Conservation (phyloP, 2,888 invertebrate genomes). For the Trichogramma evanescens region DNA sequence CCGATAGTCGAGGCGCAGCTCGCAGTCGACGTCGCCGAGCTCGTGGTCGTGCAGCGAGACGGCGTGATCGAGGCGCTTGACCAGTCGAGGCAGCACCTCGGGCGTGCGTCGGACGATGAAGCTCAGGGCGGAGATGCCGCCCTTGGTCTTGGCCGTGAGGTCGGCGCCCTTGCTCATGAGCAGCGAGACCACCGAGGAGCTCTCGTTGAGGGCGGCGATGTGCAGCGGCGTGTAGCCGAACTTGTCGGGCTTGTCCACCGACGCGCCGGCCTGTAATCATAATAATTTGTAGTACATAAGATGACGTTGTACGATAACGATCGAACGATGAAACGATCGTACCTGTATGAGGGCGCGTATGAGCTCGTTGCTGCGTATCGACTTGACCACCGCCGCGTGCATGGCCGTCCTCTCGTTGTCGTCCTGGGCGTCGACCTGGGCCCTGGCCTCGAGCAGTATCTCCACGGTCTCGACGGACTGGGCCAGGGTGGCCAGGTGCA, state of each 20-base stretch:
- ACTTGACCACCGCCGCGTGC: constrained; percentile 74
- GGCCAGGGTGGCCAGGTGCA: constrained; percentile 76
- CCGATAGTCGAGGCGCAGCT: constrained; percentile 63
- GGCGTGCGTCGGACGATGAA: constrained; percentile 81
- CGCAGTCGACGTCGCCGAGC: constrained; percentile 78
- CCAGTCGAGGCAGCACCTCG: constrained; percentile 67
- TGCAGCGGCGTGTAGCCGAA: constrained; percentile 82
- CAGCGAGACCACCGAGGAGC: constrained; percentile 66
- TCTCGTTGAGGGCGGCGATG: constrained; percentile 76
- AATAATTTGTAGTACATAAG: not conserved
- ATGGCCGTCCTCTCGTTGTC: constrained; percentile 70
- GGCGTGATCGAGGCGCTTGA: constrained; percentile 66
- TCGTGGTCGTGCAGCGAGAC: constrained; percentile 77
- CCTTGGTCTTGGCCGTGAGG: constrained; percentile 72
- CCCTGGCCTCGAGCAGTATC: constrained; percentile 59
- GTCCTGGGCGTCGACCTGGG: constrained; percentile 62
- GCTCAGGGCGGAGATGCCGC: constrained; percentile 71
- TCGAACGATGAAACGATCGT: not conserved
- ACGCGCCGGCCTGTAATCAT: constrained; percentile 56
- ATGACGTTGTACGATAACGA: not conserved
- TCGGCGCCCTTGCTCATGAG: constrained; percentile 73
- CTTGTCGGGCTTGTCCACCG: constrained; percentile 69
- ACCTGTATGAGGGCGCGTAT: constrained; percentile 38
- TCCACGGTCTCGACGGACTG: constrained; percentile 74
- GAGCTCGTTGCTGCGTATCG: constrained; percentile 44